Base-by-base conservation (phyloP, 2,888 invertebrate genomes). In the Harpagoxenus sublaevis region DNA sequence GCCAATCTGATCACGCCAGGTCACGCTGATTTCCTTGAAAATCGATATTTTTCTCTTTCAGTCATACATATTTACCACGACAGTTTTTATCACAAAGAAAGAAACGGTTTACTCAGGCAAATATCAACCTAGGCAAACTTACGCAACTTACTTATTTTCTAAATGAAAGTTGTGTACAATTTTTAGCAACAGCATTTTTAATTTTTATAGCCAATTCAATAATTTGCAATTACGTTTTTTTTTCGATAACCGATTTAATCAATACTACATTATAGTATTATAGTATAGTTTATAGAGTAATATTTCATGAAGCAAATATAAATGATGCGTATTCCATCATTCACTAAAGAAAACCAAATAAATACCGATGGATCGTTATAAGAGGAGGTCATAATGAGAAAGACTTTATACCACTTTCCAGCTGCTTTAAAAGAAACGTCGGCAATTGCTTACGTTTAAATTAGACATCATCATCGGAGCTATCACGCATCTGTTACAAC, bases 1-100 rank as follows among this genome's bases (percentile, higher is more conserved):
- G 28, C 35, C 77, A 78, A 66, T 66, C 48, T 83, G 65, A 70
- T 45, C 18, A 23, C 23, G 18, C 10, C 28, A 74, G 42, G 55
- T 45, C 57, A 68, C 78, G 45, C 57, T 78, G 70, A 78, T 78
- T 78, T 70, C 9, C 45, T 70, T 60, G 48, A 79, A 79, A 79
- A 71, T 71, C 48, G 23, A 71, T 71, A 39, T 57, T 45, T 78
- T 28, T 45, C 31, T 28, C 23, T 63, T 23, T n/a, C n/a, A 62
- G n/a, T 48, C 28, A 63, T 39, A 8, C 53, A 71, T 63, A 63
- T 70, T 68, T 35, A 12, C n/a, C 10, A 65, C 23, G 6, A 45
- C 48, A 9, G 8, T 48, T 48, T 77, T 66, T 15, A 28, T 8
- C 6, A 60, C 45, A 35, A 70, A 60, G 6, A 3, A 68, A 45